phyloP scores from a whole-genome alignment of 1,140 invertebrate species.

The Zophobas morio region DNA sequence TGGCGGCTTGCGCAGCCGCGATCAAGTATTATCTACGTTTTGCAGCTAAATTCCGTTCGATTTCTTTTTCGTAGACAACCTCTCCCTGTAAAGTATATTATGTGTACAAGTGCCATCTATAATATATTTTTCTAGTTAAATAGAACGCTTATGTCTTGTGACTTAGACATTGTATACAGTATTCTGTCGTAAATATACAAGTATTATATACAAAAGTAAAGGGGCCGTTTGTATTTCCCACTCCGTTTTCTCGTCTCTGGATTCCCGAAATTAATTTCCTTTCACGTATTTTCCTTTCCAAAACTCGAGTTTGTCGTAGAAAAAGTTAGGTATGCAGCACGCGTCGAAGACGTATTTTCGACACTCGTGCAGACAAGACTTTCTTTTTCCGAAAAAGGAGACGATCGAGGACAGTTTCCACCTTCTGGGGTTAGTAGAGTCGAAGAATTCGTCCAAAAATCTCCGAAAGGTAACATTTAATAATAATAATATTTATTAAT shows the following conservation, averaged over 20 bases:
- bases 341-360: too few relatives aligned
- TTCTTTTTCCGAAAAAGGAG: too few relatives aligned
- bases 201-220: conserved; percentile 62
- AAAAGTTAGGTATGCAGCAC: too few relatives aligned
- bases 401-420: too few relatives aligned
- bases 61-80: conserved; percentile 39
- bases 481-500: too few relatives aligned
- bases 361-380: too few relatives aligned
- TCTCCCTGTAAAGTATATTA: conserved; percentile 62
- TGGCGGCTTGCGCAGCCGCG: neutral
- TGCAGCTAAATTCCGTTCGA: conserved; percentile 28
- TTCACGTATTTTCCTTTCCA: too few relatives aligned
- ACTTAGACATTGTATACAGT: conserved; percentile 68
- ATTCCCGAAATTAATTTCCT: too few relatives aligned
- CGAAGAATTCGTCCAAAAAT: too few relatives aligned
- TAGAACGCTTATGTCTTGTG: conserved; percentile 67
- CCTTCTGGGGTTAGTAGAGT: too few relatives aligned
- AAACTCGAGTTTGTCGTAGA: too few relatives aligned
- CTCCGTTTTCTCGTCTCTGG: neutral
- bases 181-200: conserved; percentile 67
- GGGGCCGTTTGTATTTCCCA: conserved; percentile 6
- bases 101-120: conserved; percentile 67
- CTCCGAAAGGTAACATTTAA: too few relatives aligned
- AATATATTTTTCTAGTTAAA: conserved; percentile 68
- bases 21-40: conserved; percentile 11